Percentiles rank a stretch among this genome's conserved stretches.
phyloP scores from a whole-genome alignment of 23 tunicate species.

The Clavelina lepadiformis region DNA sequence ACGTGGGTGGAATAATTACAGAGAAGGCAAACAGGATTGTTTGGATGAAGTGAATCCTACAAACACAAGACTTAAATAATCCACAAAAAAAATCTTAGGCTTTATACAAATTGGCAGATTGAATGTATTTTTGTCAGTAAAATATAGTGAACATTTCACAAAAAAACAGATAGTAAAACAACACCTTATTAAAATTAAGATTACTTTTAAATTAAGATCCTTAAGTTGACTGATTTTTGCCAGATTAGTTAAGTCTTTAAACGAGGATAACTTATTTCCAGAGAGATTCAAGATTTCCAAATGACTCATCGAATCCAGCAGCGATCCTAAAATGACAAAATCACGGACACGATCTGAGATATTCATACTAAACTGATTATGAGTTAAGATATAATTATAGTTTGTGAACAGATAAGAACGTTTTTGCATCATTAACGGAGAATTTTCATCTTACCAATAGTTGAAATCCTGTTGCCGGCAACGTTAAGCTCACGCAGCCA shows the following conservation, averaged over 20 bases:
- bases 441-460: too few relatives aligned
- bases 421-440: too few relatives aligned
- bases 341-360: too few relatives aligned
- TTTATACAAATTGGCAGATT: too few relatives aligned
- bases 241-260: conserved; percentile 76
- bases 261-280: conserved; percentile 67
- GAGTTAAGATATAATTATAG: too few relatives aligned
- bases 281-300: conserved; percentile 53
- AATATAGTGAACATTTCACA: neutral
- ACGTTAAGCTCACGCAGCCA: conserved; percentile 59
- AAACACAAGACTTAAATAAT: too few relatives aligned
- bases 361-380: too few relatives aligned
- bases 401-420: too few relatives aligned
- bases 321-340: conserved; percentile 28
- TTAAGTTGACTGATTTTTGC: conserved; percentile 45
- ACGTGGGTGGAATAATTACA: conserved; percentile 95
- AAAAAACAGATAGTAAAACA: neutral
- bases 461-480: conserved; percentile 58
- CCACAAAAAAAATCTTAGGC: too few relatives aligned
- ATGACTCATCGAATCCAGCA: conserved; percentile 35
- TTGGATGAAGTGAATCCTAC: conserved; percentile 76
- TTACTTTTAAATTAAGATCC: conserved; percentile 71
- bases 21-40: conserved; percentile 86
- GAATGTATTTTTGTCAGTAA: too few relatives aligned
- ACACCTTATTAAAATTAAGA: neutral